These are phyloP conservation scores for Etheostoma nigrum DNA, from an alignment of 2,797 vertebrate species.

Conservation along the genomic window DNA sequence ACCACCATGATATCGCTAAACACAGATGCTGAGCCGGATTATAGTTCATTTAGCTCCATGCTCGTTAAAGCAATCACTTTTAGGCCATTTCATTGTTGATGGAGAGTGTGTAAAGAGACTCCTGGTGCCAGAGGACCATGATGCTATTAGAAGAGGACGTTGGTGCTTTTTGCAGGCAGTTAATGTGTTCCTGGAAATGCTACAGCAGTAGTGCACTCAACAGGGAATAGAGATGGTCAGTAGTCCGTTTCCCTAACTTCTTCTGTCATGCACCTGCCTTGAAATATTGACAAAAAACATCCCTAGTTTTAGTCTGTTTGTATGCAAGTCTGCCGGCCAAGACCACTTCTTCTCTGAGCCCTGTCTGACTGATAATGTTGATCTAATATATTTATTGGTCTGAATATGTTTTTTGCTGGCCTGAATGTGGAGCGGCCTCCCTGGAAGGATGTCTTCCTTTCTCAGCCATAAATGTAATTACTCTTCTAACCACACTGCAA, in stretches of 20 bases:
- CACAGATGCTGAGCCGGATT: constrained; percentile 32
- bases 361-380: constrained; percentile 25
- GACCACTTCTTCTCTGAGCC: background rate
- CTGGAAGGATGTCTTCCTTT: constrained; percentile 25
- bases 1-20: constrained; percentile 18
- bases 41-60: constrained; percentile 37
- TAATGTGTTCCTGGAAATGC: constrained; percentile 79
- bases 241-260: constrained; percentile 51
- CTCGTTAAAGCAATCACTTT: constrained; percentile 49
- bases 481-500: constrained; percentile 30
- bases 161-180: constrained; percentile 36
- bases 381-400: constrained; percentile 44
- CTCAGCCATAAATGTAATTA: constrained; percentile 60
- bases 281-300: constrained; percentile 40
- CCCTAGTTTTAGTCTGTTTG: constrained; percentile 13
- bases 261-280: constrained; percentile 49
- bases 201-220: constrained; percentile 50
- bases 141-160: constrained; percentile 68
- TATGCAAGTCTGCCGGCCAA: background rate
- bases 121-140: constrained; percentile 45
- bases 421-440: constrained; percentile 18
- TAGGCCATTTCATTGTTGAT: constrained; percentile 31
- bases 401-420: constrained; percentile 26
- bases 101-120: constrained; percentile 42
- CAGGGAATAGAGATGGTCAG: constrained; percentile 52